Conservation (phyloP, 2,797 vertebrate genomes). For the Crocidura indochinensis region DNA sequence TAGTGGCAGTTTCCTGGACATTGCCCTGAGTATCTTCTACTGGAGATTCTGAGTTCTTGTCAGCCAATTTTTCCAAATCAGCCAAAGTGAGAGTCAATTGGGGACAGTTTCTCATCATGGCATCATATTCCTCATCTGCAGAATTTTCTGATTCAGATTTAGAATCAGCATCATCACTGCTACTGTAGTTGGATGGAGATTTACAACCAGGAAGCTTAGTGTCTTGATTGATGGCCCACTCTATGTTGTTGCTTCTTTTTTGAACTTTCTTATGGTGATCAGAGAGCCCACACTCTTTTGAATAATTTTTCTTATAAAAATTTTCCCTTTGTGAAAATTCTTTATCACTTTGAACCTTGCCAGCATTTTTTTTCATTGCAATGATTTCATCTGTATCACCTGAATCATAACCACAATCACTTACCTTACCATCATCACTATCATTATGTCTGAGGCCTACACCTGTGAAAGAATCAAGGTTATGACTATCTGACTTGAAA, state of each 20-base stretch:
- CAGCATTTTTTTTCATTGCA: constrained; percentile 88
- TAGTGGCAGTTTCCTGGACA: background rate
- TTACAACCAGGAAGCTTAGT: background rate
- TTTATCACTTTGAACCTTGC: constrained; percentile 28
- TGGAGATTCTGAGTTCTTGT: constrained; percentile 41
- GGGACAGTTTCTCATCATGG: constrained; percentile 93
- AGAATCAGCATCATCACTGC: background rate
- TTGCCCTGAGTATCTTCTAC: constrained; percentile 28
- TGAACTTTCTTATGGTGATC: background rate
- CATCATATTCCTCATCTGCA: constrained; percentile 91
- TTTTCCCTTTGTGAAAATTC: constrained; percentile 65
- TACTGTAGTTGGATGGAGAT: background rate
- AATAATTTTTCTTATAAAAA: background rate
- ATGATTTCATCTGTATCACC: constrained; percentile 96
- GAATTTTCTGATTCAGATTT: constrained; percentile 81
- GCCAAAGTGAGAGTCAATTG: constrained; percentile 92
- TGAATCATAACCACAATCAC: constrained; percentile 92
- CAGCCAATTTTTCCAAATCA: constrained; percentile 92
- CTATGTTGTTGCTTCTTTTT: constrained; percentile 39
- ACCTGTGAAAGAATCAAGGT: constrained; percentile 77
- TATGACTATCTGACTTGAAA: constrained; percentile 89
- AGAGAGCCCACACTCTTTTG: constrained; percentile 28
- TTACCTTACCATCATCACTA: constrained; percentile 44
- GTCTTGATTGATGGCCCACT: background rate
- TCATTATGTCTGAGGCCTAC: constrained; percentile 62